A percentile compares a stretch with the other conserved stretches of the same genome.
phyloP scores from a whole-genome alignment of 2,888 invertebrate genomes.

The Agapostemon virescens region DNA sequence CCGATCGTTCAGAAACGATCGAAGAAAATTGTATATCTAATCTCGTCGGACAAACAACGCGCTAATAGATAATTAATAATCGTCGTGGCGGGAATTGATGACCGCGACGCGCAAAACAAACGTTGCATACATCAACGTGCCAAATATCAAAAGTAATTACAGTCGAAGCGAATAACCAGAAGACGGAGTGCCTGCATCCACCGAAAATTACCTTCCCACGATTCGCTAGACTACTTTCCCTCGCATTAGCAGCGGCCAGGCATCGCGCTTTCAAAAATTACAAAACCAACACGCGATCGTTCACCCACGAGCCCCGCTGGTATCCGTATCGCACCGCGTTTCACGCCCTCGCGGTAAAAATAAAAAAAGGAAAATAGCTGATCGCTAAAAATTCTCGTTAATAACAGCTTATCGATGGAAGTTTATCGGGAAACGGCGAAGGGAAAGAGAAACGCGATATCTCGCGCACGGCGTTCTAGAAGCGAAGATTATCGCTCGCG shows the following conservation, averaged over 20 bases:
- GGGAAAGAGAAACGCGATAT: background rate
- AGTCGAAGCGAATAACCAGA: background rate
- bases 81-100: background rate
- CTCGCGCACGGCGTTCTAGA: background rate
- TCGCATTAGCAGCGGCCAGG: background rate
- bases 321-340: background rate
- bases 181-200: background rate
- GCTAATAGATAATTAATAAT: background rate
- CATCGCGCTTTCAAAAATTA: background rate
- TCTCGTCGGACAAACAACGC: background rate
- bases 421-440: background rate
- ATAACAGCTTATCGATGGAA: background rate
- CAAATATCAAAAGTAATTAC: background rate
- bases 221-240: background rate
- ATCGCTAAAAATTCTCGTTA: background rate
- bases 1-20: too few species aligned
- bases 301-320: background rate
- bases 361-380: background rate
- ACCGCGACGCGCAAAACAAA: background rate
- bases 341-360: background rate
- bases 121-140: background rate
- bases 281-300: background rate
- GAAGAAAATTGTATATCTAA: too few species aligned
- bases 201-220: background rate
- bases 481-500: constrained; percentile 15